Percentiles rank a stretch among this genome's conserved stretches.
Evolutionary conservation across 2,797 vertebrate species (phyloP).

Genomic region (Prionace glauca): DNA sequence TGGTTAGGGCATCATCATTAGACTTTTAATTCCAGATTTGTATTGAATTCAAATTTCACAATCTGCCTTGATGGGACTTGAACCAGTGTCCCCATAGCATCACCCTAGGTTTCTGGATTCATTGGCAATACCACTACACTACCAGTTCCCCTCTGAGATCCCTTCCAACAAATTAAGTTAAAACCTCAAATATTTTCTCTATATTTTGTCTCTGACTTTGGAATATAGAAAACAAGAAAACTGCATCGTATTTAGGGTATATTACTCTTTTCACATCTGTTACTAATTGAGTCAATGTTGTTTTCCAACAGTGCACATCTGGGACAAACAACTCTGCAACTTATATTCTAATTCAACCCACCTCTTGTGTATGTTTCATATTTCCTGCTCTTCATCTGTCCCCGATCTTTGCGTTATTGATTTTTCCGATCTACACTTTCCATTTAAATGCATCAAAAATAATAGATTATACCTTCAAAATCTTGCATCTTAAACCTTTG

Average conservation of each 20-base stretch:
- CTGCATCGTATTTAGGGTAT: not conserved
- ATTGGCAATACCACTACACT: too few relatives aligned
- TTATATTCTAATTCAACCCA: not conserved
- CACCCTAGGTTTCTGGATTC: too few relatives aligned
- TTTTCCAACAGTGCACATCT: not conserved
- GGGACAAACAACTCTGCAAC: not conserved
- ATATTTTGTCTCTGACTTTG: not conserved
- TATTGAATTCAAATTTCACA: too few relatives aligned
- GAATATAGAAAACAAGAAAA: not conserved
- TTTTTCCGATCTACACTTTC: not conserved
- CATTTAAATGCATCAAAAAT: not conserved
- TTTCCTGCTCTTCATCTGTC: not conserved
- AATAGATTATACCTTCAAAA: not conserved
- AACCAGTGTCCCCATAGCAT: too few relatives aligned
- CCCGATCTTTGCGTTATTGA: not conserved
- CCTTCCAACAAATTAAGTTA: not conserved
- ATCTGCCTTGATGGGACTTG: too few relatives aligned
- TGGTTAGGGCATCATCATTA: too few relatives aligned
- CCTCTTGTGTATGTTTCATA: not conserved
- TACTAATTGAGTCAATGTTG: not conserved
- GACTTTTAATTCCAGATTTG: too few relatives aligned
- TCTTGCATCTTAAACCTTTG: not conserved
- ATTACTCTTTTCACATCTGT: not conserved
- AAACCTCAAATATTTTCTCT: not conserved
- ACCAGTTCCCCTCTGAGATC: not conserved